Conservation (phyloP, 2,888 invertebrate species). For the Leucoptera coffeella region DNA sequence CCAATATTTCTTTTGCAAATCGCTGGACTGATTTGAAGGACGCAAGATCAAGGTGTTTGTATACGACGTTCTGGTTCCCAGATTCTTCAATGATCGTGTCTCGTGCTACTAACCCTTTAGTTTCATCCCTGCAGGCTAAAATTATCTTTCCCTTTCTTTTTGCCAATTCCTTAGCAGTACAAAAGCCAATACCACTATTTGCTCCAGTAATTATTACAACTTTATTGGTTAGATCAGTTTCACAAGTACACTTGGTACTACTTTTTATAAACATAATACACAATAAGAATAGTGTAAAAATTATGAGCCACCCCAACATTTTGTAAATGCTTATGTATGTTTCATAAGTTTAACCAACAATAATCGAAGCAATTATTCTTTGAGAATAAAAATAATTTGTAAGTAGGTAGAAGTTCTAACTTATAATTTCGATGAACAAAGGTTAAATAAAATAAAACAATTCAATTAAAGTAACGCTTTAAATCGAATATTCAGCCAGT, state of each 20-base stretch:
- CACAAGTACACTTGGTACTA: slow-evolving; percentile 11
- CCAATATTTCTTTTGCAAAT: slow-evolving; percentile 69
- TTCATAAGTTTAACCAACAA: too few species aligned
- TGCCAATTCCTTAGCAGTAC: slow-evolving; percentile 25
- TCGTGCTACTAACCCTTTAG: slow-evolving; percentile 17
- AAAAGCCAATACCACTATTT: slow-evolving; percentile 21
- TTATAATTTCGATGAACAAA: too few species aligned
- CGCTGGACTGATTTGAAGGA: slow-evolving; percentile 66
- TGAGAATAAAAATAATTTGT: too few species aligned
- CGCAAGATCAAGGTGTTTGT: slow-evolving; percentile 64
- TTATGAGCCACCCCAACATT: too few species aligned
- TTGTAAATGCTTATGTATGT: too few species aligned
- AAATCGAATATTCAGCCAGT: too few species aligned
- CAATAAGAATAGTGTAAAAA: too few species aligned
- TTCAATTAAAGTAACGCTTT: too few species aligned
- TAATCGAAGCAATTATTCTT: too few species aligned
- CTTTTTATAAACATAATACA: too few species aligned
- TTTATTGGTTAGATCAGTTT: slow-evolving; percentile 13
- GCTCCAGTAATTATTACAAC: slow-evolving; percentile 24
- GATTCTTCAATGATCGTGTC: slow-evolving; percentile 58
- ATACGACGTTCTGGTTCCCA: slow-evolving; percentile 58
- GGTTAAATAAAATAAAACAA: too few species aligned
- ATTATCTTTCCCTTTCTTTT: slow-evolving; percentile 44
- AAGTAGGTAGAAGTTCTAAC: too few species aligned
- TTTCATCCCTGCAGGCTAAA: slow-evolving; percentile 39